Evolutionary conservation across 2,888 invertebrate species (phyloP).

Genomic region (Zaprionus lineosus): DNA sequence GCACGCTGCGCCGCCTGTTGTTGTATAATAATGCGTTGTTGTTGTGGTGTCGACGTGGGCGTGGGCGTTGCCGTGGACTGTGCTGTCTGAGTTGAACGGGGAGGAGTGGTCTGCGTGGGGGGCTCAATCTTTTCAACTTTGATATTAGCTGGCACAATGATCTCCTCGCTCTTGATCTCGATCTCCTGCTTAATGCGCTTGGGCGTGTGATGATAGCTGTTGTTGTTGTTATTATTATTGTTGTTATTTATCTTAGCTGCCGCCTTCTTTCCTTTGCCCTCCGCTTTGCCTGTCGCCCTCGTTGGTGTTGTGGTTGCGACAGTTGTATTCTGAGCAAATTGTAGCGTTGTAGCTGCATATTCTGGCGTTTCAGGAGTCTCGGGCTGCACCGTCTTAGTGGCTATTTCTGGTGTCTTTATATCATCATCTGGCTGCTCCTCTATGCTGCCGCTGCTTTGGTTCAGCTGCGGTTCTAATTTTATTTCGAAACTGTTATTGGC

Average conservation of each 20-base stretch:
- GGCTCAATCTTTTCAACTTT: slow-evolving; percentile 79
- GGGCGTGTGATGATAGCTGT: slow-evolving; percentile 69
- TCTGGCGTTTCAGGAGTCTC: slow-evolving; percentile 90
- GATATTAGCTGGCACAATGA: slow-evolving; percentile 78
- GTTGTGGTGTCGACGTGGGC: slow-evolving; percentile 18
- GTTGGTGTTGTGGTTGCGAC: slow-evolving; percentile 17
- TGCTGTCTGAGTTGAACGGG: slow-evolving; percentile 17
- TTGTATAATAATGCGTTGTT: slow-evolving; percentile 59
- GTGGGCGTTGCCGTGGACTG: slow-evolving; percentile 12
- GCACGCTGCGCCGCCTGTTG: slow-evolving; percentile 58
- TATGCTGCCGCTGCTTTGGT: slow-evolving; percentile 57
- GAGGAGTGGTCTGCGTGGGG: slow-evolving; percentile 36
- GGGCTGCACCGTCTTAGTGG: slow-evolving; percentile 75
- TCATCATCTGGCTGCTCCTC: slow-evolving; percentile 66
- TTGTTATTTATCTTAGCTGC: slow-evolving; percentile 58
- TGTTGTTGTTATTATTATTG: slow-evolving; percentile 58
- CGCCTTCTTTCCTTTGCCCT: slow-evolving; percentile 51
- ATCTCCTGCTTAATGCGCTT: slow-evolving; percentile 81
- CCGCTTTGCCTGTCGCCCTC: slow-evolving; percentile 18
- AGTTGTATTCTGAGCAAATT: slow-evolving; percentile 84
- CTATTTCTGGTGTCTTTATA: slow-evolving; percentile 46
- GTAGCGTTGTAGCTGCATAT: slow-evolving; percentile 88
- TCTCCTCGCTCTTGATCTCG: slow-evolving; percentile 81
- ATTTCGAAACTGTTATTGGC: slow-evolving; percentile 75
- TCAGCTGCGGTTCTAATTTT: slow-evolving; percentile 68